Evolutionary conservation across 2,888 invertebrate species (phyloP), one percentile per base, ranked within the genome.

Genomic region (Zaprionus obscuricornis): DNA sequence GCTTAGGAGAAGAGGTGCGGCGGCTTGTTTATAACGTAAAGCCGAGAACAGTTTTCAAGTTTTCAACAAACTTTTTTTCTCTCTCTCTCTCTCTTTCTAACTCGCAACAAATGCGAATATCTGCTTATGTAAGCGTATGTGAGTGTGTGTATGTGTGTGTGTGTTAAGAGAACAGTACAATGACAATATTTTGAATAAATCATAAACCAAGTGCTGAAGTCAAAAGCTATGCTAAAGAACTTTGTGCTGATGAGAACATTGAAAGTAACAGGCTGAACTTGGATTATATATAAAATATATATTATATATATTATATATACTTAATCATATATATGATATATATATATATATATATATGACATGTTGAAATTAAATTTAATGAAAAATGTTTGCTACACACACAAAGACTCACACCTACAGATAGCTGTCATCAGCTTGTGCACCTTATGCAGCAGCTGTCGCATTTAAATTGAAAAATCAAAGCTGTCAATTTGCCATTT

Each of bases 121-220:
- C 4, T 24, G 4, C 5, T 46, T 11, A n/a, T 14, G 14, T 27
- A 31, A 57, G 43, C 22, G 31, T 29, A 14, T 26, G 20, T 40
- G 50, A 26, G 31, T 31, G 6, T 37, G 31, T 52, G 57, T 29
- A 57, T 31, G 50, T n/a, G 17, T n/a, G n/a, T n/a, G n/a, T n/a
- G n/a, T n/a, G n/a, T n/a, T n/a, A n/a, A n/a, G n/a, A n/a, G n/a
- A n/a, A 16, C 33, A 46, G 29, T 62, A 72, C 72, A 81, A 85
- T 81, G 79, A 82, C 79, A 79, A 66, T 75, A 74, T 59, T 68
- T 74, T 85, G 84, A 79, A 79, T 79, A 79, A 79, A 77, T 79
- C 85, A 79, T 68, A 62, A 74, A 64, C 55, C 46, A 60, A 57
- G 62, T 68, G 52, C 49, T 57, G 54, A 60, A 24, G 54, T 52